phyloP scores from a whole-genome alignment of 2,113 vertebrate species.

The Odontesthes bonariensis region DNA sequence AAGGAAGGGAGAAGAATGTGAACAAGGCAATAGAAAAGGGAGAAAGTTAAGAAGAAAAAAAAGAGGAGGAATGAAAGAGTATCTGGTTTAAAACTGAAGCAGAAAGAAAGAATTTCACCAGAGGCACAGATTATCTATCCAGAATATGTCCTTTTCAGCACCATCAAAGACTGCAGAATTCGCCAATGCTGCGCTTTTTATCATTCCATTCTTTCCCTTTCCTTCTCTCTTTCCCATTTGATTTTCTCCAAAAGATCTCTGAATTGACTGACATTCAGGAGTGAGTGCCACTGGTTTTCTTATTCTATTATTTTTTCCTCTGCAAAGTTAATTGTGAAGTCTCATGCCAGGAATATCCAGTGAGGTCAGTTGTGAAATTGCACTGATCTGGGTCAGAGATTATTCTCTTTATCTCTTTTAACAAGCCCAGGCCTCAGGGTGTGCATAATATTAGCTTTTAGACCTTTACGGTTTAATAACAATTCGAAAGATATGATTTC shows the following conservation, averaged over 20 bases:
- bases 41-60: conserved; percentile 18
- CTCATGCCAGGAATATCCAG: conserved; percentile 40
- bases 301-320: conserved; percentile 21
- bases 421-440: conserved; percentile 57
- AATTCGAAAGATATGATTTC: conserved; percentile 52
- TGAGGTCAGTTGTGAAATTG: conserved; percentile 42
- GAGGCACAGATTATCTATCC: conserved; percentile 68
- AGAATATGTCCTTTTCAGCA: conserved; percentile 67
- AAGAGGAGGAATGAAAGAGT: conserved; percentile 24
- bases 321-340: conserved; percentile 29
- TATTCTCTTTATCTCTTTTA: conserved; percentile 60
- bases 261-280: conserved; percentile 47
- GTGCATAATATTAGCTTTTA: conserved; percentile 71
- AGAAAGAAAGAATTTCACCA: conserved; percentile 72
- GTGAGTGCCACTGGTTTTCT: conserved; percentile 40
- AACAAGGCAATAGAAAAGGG: conserved; percentile 48
- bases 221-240: conserved; percentile 29
- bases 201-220: conserved; percentile 34
- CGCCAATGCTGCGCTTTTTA: conserved; percentile 60
- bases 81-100: conserved; percentile 67
- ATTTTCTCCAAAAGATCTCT: conserved; percentile 42
- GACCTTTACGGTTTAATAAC: conserved; percentile 63
- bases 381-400: conserved; percentile 64
- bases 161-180: conserved; percentile 69
- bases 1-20: conserved; percentile 39